These are phyloP conservation scores for Odocoileus virginianus DNA, from an alignment of 2,113 vertebrate species.

Conservation along the genomic window DNA sequence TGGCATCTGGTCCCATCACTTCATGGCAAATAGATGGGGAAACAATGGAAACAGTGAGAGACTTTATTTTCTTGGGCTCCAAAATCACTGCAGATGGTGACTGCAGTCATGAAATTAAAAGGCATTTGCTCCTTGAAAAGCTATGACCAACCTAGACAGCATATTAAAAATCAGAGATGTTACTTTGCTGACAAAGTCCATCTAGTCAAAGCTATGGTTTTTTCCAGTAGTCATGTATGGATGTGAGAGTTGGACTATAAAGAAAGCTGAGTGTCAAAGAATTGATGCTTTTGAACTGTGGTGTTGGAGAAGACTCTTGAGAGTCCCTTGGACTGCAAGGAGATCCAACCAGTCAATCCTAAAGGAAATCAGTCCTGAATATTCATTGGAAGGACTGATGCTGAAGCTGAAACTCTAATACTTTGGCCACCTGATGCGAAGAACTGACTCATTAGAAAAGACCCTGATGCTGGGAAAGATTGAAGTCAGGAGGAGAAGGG, in stretches of 20 bases:
- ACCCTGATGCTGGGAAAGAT: not conserved
- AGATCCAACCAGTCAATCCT: not conserved
- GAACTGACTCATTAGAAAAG: not conserved
- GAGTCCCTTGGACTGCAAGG: not conserved
- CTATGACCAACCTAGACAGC: not conserved
- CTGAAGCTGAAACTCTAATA: not conserved
- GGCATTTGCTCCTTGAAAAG: not conserved
- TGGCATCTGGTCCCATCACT: not conserved
- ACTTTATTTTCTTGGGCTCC: not conserved
- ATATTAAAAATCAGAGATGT: not conserved
- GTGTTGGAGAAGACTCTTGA: not conserved
- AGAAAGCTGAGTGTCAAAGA: not conserved
- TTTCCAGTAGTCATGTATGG: not conserved
- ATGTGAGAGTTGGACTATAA: not conserved
- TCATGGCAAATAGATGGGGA: not conserved
- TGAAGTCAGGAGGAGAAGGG: not conserved
- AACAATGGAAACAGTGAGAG: not conserved
- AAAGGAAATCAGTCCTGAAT: not conserved
- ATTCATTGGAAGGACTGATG: not conserved
- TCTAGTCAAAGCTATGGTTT: not conserved
- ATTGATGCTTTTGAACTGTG: not conserved
- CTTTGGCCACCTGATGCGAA: not conserved
- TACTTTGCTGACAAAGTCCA: not conserved
- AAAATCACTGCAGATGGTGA: not conserved
- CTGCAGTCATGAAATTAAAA: not conserved